Base-by-base conservation (phyloP, 2,113 vertebrate genomes). In the Pogonocichla stellata region DNA sequence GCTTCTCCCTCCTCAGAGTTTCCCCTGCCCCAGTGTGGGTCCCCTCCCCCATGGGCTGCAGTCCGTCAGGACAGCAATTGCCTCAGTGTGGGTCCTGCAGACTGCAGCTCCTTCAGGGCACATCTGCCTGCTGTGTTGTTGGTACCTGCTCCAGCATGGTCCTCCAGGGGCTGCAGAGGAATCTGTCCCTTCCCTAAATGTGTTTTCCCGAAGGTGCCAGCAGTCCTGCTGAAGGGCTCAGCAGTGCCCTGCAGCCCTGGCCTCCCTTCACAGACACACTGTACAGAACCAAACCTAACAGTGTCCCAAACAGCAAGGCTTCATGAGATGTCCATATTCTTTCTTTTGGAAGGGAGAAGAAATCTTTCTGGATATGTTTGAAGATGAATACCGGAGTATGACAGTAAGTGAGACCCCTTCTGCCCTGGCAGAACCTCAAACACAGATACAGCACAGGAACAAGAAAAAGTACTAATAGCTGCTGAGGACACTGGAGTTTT, bases 341-440 rank as follows among this genome's bases (percentile, higher is more conserved):
- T 78, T 84, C 81, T 70, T 53, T 93, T 71, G 74, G 28, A 97
- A 99, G 99, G 99, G 99, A 53, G 99, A 99, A 97, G 99, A 99
- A 93, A 99, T 99, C 90, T 99, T 99, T 87, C 96, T 99, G 97
- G 99, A 99, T 97, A 99, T 99, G 99, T 99, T 99, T 98, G 99
- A 99, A 97, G 99, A 99, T 51, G 99, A 99, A 77, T 99, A 99
- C 97, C 98, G 99, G 92, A 99, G 98, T 94, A 99, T 99, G 99
- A 99, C 98, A 57, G 99, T 99, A 90, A 98, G 99, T 96, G 50
- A 60, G 40, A 58, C 47, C 50, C 25, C 19, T 70, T 71, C 29
- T 4, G 2, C 48, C 33, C 25, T 47, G 34, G 33, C 53, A 56
- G 5, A 31, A 38, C 45, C 38, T 85, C 65, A 64, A 51, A 51